Evolutionary conservation across 2,113 vertebrate genomes (phyloP), one percentile per base, ranked within the genome.

Genomic region (Paracanthobrama guichenoti): DNA sequence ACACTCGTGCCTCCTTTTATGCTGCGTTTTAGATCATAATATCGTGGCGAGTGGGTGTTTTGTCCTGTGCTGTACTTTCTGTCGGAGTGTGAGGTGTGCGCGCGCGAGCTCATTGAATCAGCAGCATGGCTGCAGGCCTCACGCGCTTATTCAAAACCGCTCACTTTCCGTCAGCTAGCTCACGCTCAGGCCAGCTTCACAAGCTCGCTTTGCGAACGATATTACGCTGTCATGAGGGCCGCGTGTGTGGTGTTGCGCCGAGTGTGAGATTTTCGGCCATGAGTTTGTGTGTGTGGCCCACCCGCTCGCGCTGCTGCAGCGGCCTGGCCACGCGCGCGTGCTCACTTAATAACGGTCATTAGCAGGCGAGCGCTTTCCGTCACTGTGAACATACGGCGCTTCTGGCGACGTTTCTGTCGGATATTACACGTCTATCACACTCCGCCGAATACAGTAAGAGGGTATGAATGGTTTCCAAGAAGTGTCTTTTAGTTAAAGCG

Each of bases 201-300:
- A 24, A 20, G 7, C 22, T 11, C 22, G 35, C 8, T 28, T 42
- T 8, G 28, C 24, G n/a, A 3, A 9, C 24, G 12, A 64, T 8
- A 22, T 55, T 42, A 12, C 42, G 55, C 75, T 78, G 55, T 59
- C 55, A 78, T 9, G n/a, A 79, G 78, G 18, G 59, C n/a, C 35
- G 26, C 22, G 59, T 59, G 28, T 16, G 16, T 11, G 13, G n/a
- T 14, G 13, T 39, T 64, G 24, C 20, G 44, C 16, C 13, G 74
- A 24, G 39, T 76, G 28, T 57, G 26, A 26, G 26, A 53, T 24
- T 60, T 48, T 74, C 67, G 53, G 18, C 44, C 39, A 90, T 91
- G 93, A 90, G 92, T 90, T n/a, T 81, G 50, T 89, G 89, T 89
- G 89, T 85, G 86, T 88, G 93, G 93, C 92, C 92, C 93, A 92